Base-by-base conservation (phyloP, 2,888 invertebrate species). In the Xestobium rufovillosum region DNA sequence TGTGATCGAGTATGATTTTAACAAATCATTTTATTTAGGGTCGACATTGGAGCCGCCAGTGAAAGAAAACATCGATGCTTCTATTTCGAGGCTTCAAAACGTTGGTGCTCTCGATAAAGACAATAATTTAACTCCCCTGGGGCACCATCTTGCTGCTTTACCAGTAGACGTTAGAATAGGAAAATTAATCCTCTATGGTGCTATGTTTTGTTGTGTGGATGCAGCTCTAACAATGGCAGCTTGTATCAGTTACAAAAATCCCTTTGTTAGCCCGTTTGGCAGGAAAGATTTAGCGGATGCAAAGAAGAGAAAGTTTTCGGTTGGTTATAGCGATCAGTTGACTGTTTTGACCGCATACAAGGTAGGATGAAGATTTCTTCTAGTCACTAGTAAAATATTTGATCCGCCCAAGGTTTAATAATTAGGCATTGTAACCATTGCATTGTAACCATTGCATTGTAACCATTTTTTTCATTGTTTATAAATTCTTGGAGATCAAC, bases 151-250 rank as follows among this genome's bases (percentile, higher is more conserved):
- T 34, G 83, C 91, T 0, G 81, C 86, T 0, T 63, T 96, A 38
- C 95, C 95, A 0, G 85, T 96, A 0, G 94, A 95, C 57, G 86
- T 86, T 2, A 73, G 88, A 49, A 83, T 92, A 50, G 92, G 91
- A n/a, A 91, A 95, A 58, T 72, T 95, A 45, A 84, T 96, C 72
- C 63, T 96, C 4, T 88, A 87, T 53, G 90, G 94, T 0, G 84
- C 94, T 8, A 87, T 95, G 42, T 86, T 96, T 60, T 83, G 84
- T 49, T 95, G 95, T 59, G 73, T 95, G 17, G 90, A 94, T 66
- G 89, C 94, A 0, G 83, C 92, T 0, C 69, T 95, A 2, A 94
- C 92, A 2, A 87, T 96, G 59, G 92, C 87, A 0, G 86, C 87
- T 2, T 83, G 80, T 60, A 66, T 88, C 25, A 85, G 84, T 50